Evolutionary conservation across 2,113 vertebrate species (phyloP).

Genomic region (Burhinus oedicnemus): DNA sequence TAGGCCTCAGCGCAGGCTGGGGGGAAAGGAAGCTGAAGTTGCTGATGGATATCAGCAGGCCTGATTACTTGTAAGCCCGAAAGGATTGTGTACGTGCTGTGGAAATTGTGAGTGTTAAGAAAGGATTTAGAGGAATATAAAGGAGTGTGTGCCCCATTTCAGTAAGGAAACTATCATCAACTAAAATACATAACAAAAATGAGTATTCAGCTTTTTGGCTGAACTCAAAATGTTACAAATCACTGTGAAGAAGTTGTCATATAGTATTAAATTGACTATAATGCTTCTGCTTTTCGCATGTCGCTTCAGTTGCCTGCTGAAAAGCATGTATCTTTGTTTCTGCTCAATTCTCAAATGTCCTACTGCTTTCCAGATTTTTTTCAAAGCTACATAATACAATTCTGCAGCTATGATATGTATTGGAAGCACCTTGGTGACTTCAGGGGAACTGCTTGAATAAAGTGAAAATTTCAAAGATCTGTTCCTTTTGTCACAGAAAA

Average conservation of each 20-base stretch:
- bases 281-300: neutral
- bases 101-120: neutral
- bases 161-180: neutral
- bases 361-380: neutral
- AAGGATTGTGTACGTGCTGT: neutral
- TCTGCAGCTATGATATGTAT: neutral
- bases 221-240: neutral
- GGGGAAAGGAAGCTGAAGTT: neutral
- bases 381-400: neutral
- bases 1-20: fast-evolving
- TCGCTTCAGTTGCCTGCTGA: neutral
- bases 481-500: neutral
- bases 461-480: neutral
- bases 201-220: neutral
- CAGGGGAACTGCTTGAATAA: neutral
- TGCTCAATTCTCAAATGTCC: neutral
- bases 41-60: fast-evolving
- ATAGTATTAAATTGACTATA: neutral
- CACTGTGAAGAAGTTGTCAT: neutral
- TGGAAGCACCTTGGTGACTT: neutral
- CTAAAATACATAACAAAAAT: neutral
- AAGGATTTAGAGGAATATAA: neutral
- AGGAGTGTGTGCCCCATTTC: neutral
- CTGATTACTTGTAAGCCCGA: neutral
- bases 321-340: neutral